Evolutionary conservation across 2,888 invertebrate genomes (phyloP).

Genomic region (Nomada goodeniana): DNA sequence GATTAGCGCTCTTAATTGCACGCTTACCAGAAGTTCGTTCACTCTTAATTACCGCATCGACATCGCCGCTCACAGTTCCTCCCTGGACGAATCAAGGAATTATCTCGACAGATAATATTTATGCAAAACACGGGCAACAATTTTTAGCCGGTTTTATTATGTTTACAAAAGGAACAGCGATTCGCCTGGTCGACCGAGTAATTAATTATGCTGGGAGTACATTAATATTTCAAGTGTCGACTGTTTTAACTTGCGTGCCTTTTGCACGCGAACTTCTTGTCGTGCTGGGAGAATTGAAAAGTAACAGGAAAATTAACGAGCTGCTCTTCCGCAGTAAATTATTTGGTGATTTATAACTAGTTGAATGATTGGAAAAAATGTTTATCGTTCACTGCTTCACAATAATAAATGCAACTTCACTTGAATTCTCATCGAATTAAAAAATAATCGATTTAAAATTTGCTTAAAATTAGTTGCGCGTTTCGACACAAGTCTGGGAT

Average conservation of each 20-base stretch:
- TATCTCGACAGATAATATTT: constrained; percentile 39
- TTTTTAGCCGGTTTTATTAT: constrained; percentile 36
- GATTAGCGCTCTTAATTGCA: constrained; percentile 53
- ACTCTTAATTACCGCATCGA: constrained; percentile 41
- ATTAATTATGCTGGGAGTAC: constrained; percentile 46
- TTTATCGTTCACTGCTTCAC: neutral
- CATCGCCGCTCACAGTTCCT: neutral
- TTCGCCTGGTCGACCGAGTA: constrained; percentile 18
- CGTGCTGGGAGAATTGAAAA: constrained; percentile 19
- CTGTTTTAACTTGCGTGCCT: constrained; percentile 24
- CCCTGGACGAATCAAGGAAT: constrained; percentile 27
- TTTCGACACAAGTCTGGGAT: too few species aligned
- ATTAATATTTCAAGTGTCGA: constrained; percentile 47
- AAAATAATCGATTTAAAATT: neutral
- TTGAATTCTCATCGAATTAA: neutral
- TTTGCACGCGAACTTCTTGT: constrained; percentile 39
- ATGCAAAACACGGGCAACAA: constrained; percentile 30
- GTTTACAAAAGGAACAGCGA: constrained; percentile 22
- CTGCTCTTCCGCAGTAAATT: constrained; percentile 15
- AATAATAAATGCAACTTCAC: neutral
- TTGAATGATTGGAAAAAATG: constrained; percentile 8
- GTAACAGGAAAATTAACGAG: constrained; percentile 21
- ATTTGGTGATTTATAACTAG: constrained; percentile 1
- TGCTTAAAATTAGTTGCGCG: neutral
- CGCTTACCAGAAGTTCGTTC: constrained; percentile 36